Evolutionary conservation across 2,797 vertebrate genomes (phyloP).

Genomic region (Spinibarbus caldwelli): DNA sequence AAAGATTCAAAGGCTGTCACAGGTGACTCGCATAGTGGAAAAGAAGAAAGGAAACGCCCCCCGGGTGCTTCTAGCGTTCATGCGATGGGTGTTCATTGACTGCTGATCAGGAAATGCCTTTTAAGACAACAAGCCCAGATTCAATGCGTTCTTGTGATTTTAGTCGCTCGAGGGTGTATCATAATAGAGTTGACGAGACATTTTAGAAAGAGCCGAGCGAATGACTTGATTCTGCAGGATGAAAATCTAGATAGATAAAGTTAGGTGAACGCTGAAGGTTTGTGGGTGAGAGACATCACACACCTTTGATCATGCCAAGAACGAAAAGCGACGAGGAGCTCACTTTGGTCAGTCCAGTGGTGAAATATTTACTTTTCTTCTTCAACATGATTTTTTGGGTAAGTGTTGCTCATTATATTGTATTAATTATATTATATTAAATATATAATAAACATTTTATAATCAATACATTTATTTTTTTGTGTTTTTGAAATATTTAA

Average conservation of each 20-base stretch:
- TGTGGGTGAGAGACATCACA: conserved; percentile 12
- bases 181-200: not conserved
- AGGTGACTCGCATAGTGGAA: not conserved
- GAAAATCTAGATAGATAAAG: not conserved
- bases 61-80: not conserved
- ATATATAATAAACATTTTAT: not conserved
- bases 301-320: conserved; percentile 69
- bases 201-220: not conserved
- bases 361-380: conserved; percentile 90
- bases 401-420: conserved; percentile 67
- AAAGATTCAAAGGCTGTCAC: not conserved
- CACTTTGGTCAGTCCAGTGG: conserved; percentile 83
- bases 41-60: conserved; percentile 17
- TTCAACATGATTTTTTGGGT: conserved; percentile 94
- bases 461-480: not conserved
- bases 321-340: conserved; percentile 74
- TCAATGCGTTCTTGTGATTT: not conserved
- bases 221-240: not conserved
- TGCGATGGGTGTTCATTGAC: not conserved
- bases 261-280: not conserved
- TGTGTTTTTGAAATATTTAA: not conserved
- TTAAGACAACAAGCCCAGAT: not conserved
- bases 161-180: not conserved
- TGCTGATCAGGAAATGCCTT: conserved; percentile 29
- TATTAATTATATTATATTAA: not conserved